phyloP scores from a whole-genome alignment of 2,888 invertebrate species.

The Balanococcus diminutus region DNA sequence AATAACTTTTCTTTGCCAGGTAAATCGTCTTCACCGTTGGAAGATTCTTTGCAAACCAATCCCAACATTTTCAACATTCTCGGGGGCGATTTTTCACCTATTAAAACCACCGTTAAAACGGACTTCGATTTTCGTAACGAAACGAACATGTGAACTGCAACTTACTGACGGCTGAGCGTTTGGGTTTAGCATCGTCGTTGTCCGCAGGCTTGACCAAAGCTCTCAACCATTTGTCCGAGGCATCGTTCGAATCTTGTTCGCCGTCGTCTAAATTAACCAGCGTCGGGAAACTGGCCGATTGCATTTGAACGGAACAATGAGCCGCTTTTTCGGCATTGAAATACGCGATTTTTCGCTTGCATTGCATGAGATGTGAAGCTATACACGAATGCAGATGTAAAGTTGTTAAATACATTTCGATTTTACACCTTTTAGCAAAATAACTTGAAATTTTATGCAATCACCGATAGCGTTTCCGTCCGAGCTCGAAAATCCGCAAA shows the following conservation, averaged over 20 bases:
- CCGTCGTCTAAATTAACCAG: slow-evolving; percentile 59
- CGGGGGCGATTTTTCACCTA: slow-evolving; percentile 47
- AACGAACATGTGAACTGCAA: not conserved
- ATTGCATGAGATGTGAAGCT: slow-evolving; percentile 70
- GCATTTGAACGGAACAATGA: slow-evolving; percentile 65
- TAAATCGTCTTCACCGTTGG: not conserved
- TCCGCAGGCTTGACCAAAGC: slow-evolving; percentile 56
- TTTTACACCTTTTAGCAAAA: not conserved
- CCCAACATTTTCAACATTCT: slow-evolving; percentile 48
- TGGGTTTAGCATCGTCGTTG: slow-evolving; percentile 3
- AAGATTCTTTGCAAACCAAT: slow-evolving; percentile 37
- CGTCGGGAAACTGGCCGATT: slow-evolving; percentile 58
- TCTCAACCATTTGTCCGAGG: slow-evolving; percentile 57
- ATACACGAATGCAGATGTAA: not conserved
- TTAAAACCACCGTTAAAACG: not conserved
- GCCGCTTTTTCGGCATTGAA: slow-evolving; percentile 70
- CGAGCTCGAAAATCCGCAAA: slow-evolving; percentile 71
- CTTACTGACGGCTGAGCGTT: slow-evolving; percentile 5
- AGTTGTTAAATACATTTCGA: not conserved
- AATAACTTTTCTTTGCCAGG: not conserved
- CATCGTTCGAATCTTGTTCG: slow-evolving; percentile 56
- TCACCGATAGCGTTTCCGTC: slow-evolving; percentile 65
- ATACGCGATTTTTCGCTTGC: slow-evolving; percentile 76
- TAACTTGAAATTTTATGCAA: not conserved
- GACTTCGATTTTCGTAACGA: not conserved